Percentiles rank a stretch among this genome's conserved stretches.
Evolutionary conservation across 2,113 vertebrate genomes (phyloP).

Genomic region (Chlorocebus sabaeus): DNA sequence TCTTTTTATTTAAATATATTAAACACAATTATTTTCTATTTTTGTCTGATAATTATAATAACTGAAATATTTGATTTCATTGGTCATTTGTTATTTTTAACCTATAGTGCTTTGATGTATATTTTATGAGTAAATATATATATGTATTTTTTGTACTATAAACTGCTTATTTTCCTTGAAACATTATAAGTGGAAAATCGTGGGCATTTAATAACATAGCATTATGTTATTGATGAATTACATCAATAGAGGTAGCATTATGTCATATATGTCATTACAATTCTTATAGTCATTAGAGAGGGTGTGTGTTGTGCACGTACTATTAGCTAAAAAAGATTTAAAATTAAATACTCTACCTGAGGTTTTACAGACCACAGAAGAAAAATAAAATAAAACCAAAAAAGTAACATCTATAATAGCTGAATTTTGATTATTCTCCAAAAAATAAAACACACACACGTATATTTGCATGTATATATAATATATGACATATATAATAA

Average conservation of each 20-base stretch:
- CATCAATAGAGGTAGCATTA: not conserved
- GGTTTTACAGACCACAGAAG: not conserved
- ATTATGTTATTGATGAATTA: too few species aligned
- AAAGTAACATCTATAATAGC: not conserved
- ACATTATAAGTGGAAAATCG: not conserved
- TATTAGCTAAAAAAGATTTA: not conserved
- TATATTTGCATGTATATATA: too few species aligned
- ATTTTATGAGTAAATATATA: too few species aligned
- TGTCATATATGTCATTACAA: not conserved
- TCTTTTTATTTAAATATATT: not conserved
- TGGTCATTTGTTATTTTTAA: not conserved
- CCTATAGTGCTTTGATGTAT: not conserved
- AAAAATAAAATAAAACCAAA: not conserved
- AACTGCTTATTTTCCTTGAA: not conserved
- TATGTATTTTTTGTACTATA: not conserved
- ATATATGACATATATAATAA: too few species aligned
- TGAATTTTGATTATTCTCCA: not conserved
- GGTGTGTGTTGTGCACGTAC: rapidly evolving
- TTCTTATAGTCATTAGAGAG: not conserved
- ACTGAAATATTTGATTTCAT: not conserved
- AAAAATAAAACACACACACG: not conserved
- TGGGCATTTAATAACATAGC: not conserved
- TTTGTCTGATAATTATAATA: not conserved
- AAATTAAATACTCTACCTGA: not conserved
- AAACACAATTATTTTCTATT: not conserved